Evolutionary conservation across 2,888 invertebrate species (phyloP).

Genomic region (Cybosia mesomella): DNA sequence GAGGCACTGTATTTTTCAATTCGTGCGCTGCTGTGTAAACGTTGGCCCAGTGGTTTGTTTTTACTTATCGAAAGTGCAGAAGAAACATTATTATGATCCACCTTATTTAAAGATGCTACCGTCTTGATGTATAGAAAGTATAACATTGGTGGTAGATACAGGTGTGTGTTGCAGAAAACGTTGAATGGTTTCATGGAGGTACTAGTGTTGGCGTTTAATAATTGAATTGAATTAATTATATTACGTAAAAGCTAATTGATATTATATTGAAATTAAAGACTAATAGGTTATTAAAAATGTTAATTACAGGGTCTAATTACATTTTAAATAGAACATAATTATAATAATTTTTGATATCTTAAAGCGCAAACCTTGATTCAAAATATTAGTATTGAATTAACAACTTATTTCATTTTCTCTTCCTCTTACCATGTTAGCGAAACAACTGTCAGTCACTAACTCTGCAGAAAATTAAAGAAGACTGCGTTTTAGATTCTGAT

Average conservation of each 20-base stretch:
- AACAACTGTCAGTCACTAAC: too few relatives aligned
- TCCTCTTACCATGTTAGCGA: neutral
- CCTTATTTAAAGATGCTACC: neutral
- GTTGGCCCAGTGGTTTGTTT: neutral
- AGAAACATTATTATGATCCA: neutral
- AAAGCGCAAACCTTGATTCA: neutral
- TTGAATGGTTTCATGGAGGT: neutral
- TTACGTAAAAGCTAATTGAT: neutral
- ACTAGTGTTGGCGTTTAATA: too few relatives aligned
- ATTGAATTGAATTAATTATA: neutral
- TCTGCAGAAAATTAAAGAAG: neutral
- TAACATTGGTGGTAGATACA: neutral
- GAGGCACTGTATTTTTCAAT: neutral
- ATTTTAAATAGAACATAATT: neutral
- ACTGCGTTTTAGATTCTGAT: neutral
- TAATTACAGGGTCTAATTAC: neutral
- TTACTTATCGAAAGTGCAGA: neutral
- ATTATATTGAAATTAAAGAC: neutral
- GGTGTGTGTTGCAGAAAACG: neutral
- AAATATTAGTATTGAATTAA: neutral
- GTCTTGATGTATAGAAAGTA: neutral
- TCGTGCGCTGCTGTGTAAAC: neutral
- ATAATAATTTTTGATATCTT: neutral
- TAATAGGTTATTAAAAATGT: neutral
- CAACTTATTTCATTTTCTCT: neutral